These are phyloP conservation scores for Drosophila setifemur DNA, from an alignment of 1,140 invertebrate genomes.

Conservation along the genomic window DNA sequence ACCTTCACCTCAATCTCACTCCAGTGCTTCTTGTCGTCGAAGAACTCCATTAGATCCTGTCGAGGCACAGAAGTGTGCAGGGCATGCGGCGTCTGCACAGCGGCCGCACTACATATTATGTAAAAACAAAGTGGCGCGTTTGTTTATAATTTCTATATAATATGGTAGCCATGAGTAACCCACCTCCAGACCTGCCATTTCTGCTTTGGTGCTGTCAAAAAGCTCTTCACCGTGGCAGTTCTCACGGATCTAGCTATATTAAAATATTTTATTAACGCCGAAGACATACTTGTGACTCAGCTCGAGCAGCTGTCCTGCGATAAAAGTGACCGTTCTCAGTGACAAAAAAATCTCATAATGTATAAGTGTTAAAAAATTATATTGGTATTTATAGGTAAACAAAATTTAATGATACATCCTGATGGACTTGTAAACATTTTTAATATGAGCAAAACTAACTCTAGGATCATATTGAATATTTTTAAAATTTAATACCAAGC, in stretches of 20 bases:
- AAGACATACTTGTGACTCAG: conserved; percentile 51
- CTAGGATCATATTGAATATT: too few relatives aligned
- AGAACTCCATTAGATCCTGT: conserved; percentile 93
- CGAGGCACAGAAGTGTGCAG: conserved; percentile 43
- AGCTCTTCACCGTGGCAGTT: conserved; percentile 20
- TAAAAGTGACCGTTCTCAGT: not conserved
- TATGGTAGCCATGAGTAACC: too few relatives aligned
- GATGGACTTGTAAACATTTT: too few relatives aligned
- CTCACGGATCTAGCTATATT: conserved; percentile 56
- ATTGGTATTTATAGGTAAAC: too few relatives aligned
- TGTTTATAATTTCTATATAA: not conserved
- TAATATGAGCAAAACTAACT: too few relatives aligned
- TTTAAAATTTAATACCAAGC: too few relatives aligned
- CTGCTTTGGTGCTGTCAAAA: conserved; percentile 26
- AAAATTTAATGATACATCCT: too few relatives aligned
- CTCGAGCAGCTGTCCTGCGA: not conserved
- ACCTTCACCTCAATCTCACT: conserved; percentile 89
- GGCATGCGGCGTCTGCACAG: conserved; percentile 16
- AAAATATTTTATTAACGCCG: conserved; percentile 66
- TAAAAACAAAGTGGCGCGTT: conserved; percentile 42
- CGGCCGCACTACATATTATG: conserved; percentile 48
- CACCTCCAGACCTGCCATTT: conserved; percentile 38
- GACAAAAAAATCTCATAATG: not conserved
- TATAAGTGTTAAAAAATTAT: too few relatives aligned
- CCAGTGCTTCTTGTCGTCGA: conserved; percentile 95